Percentiles rank a stretch among this genome's conserved stretches.
Evolutionary conservation across 2,797 vertebrate species (phyloP).

Genomic region (Borostomias antarcticus): DNA sequence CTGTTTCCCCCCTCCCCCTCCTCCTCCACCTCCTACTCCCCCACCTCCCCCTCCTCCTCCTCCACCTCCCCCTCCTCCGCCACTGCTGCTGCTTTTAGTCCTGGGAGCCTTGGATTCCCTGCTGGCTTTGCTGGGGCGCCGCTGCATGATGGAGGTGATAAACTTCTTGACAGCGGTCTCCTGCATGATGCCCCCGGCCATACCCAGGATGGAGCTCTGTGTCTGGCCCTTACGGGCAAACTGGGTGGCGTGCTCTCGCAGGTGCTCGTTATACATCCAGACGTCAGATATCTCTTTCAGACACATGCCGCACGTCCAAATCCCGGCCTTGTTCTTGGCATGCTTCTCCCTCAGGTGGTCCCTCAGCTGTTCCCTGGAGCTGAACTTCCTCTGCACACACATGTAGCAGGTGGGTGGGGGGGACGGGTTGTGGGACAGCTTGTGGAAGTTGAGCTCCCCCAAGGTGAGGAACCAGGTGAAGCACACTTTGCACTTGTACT

Average conservation of each 20-base stretch:
- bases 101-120: constrained; percentile 66
- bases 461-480: constrained; percentile 94
- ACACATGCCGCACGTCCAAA: constrained; percentile 99
- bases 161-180: constrained; percentile 85
- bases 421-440: constrained; percentile 92
- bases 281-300: constrained; percentile 94
- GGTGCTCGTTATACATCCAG: constrained; percentile 99
- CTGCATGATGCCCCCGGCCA: constrained; percentile 82
- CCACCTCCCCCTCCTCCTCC: constrained; percentile 52
- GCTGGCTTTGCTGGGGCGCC: constrained; percentile 76
- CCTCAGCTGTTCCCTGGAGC: constrained; percentile 92
- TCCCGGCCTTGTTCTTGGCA: constrained; percentile 87
- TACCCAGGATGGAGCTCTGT: constrained; percentile 82
- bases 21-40: too few species aligned
- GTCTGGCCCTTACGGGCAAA: constrained; percentile 91
- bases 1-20: constrained; percentile 63
- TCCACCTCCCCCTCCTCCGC: too few species aligned
- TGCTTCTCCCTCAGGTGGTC: constrained; percentile 96
- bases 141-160: constrained; percentile 86
- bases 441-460: constrained; percentile 95
- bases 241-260: constrained; percentile 93
- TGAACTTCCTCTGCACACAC: constrained; percentile 97
- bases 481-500: constrained; percentile 96
- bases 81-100: constrained; percentile 62
- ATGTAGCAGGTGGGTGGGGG: constrained; percentile 98